phyloP scores from a whole-genome alignment of 2,113 vertebrate species.

The Charadrius vociferus region DNA sequence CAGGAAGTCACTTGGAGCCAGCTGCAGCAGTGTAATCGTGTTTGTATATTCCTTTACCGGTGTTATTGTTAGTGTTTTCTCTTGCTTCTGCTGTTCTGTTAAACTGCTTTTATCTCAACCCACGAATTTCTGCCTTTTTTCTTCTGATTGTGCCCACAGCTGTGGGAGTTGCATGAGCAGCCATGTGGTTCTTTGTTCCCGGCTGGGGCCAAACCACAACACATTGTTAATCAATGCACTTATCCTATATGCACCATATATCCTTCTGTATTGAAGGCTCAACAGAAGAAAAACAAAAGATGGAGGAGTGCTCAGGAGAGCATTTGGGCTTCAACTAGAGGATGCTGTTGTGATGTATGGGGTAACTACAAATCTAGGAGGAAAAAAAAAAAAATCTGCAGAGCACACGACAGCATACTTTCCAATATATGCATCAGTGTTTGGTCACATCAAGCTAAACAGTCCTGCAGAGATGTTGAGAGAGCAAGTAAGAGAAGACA shows the following conservation, averaged over 20 bases:
- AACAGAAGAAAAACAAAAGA: not conserved
- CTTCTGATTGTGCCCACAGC: no score
- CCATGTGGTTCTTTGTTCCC: no score
- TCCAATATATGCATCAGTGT: not conserved
- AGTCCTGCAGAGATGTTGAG: not conserved
- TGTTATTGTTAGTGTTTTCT: no score
- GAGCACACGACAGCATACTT: not conserved
- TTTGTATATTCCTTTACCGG: no score
- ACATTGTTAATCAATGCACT: not conserved
- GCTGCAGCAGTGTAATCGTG: no score
- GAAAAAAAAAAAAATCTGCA: not conserved
- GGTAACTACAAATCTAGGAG: not conserved
- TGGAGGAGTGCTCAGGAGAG: not conserved
- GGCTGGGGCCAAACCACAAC: no score
- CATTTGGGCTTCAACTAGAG: not conserved
- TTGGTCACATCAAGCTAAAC: not conserved
- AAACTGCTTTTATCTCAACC: no score
- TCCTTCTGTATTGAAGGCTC: not conserved
- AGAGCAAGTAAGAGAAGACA: not conserved
- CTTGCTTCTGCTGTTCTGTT: no score
- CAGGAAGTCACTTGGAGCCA: no score
- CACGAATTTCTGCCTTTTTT: no score
- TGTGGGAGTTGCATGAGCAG: no score
- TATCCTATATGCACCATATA: not conserved
- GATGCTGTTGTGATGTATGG: not conserved